phyloP scores from a whole-genome alignment of 2,888 invertebrate genomes.

The Seira sanloemensis region DNA sequence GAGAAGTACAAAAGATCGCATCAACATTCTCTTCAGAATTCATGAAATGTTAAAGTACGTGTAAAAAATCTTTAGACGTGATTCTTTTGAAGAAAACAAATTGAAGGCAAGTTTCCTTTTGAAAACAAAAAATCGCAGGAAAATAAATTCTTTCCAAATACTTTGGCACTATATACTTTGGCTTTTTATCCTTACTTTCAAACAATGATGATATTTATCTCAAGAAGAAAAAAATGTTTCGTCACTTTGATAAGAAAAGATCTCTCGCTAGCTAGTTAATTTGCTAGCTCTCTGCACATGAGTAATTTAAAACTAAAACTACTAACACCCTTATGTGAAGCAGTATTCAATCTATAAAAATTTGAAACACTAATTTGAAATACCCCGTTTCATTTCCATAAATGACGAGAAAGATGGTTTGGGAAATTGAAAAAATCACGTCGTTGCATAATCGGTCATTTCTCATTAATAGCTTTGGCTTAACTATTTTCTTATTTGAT shows the following conservation, averaged over 20 bases:
- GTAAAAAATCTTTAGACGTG: conserved; percentile 20
- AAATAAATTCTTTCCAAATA: not conserved
- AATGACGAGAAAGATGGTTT: no score
- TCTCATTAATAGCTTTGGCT: not conserved
- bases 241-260: not conserved
- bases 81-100: conserved; percentile 30
- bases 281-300: no score
- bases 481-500: not conserved
- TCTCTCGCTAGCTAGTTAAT: not conserved
- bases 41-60: not conserved
- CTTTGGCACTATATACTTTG: no score
- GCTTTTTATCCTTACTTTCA: no score
- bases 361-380: no score
- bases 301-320: no score
- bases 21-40: not conserved
- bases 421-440: no score
- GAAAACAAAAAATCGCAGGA: conserved; percentile 1
- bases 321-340: no score
- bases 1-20: not conserved
- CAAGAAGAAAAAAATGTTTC: not conserved
- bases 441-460: not conserved
- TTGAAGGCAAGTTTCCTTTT: conserved; percentile 39
- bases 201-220: not conserved
- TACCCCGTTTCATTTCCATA: not conserved
- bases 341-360: no score